Conservation (phyloP, 2,113 vertebrate species). For the Passer montanus region DNA sequence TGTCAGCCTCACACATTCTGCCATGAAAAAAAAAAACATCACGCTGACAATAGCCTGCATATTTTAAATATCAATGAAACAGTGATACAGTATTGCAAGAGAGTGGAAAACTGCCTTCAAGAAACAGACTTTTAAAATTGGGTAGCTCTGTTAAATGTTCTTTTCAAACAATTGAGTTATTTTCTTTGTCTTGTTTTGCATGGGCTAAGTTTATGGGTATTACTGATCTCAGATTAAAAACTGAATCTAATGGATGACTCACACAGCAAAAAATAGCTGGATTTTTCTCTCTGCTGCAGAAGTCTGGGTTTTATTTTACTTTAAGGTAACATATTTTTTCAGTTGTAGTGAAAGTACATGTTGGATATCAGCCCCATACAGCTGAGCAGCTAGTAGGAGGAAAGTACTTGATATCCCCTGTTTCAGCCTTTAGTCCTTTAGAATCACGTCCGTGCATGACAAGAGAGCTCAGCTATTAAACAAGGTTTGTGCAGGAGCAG, state of each 20-base stretch:
- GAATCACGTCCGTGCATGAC: neutral
- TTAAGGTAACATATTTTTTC: neutral
- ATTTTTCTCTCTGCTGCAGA: neutral
- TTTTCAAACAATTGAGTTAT: neutral
- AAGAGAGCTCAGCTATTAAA: neutral
- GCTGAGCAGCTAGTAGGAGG: neutral
- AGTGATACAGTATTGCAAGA: neutral
- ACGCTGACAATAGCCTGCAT: neutral
- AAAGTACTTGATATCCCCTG: neutral
- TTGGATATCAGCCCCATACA: neutral
- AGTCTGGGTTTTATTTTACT: neutral
- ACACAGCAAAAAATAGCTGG: neutral
- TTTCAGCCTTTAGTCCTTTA: neutral
- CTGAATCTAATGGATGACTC: neutral
- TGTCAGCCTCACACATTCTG: neutral
- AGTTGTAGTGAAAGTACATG: neutral
- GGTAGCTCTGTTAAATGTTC: neutral
- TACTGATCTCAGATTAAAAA: neutral
- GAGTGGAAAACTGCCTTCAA: neutral
- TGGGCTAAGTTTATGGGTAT: neutral
- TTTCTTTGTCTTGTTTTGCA: neutral
- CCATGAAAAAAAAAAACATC: neutral
- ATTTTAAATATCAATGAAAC: neutral
- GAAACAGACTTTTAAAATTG: neutral
- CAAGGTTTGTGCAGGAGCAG: neutral